Evolutionary conservation across 2,113 vertebrate genomes (phyloP).

Genomic region (Corynorhinus townsendii): DNA sequence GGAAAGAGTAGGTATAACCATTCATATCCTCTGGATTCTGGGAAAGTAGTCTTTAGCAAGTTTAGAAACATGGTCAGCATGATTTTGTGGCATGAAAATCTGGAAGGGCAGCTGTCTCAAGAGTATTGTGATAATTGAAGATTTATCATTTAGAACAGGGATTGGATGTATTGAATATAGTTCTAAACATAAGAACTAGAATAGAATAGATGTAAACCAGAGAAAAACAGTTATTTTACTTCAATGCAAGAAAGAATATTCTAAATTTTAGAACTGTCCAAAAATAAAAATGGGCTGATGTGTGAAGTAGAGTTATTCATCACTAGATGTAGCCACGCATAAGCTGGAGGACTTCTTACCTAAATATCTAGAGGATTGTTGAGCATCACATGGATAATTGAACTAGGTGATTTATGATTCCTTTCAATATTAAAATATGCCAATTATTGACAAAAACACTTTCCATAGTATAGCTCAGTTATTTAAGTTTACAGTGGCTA

Average conservation of each 20-base stretch:
- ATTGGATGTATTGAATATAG: not conserved
- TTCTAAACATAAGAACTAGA: not conserved
- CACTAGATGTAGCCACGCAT: constrained; percentile 13
- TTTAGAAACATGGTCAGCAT: not conserved
- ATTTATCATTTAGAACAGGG: not conserved
- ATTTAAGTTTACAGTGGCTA: not conserved
- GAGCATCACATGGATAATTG: not conserved
- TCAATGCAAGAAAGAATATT: constrained; percentile 38
- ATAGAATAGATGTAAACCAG: not conserved
- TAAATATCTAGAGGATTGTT: constrained; percentile 36
- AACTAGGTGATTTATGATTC: not conserved
- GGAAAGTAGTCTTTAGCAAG: not conserved
- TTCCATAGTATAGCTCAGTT: not conserved
- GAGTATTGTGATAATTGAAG: not conserved
- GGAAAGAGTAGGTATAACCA: not conserved
- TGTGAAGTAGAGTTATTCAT: constrained; percentile 41
- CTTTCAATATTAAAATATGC: constrained; percentile 20
- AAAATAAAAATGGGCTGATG: constrained; percentile 54
- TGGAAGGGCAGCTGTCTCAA: not conserved
- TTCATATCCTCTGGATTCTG: not conserved
- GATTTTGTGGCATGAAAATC: not conserved
- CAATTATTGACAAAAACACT: constrained; percentile 31
- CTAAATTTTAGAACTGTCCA: constrained; percentile 45
- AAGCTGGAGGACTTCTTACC: constrained; percentile 43
- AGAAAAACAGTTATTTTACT: constrained; percentile 41